Conservation (phyloP, 2,797 vertebrate genomes). For the Acanthurus tractus region DNA sequence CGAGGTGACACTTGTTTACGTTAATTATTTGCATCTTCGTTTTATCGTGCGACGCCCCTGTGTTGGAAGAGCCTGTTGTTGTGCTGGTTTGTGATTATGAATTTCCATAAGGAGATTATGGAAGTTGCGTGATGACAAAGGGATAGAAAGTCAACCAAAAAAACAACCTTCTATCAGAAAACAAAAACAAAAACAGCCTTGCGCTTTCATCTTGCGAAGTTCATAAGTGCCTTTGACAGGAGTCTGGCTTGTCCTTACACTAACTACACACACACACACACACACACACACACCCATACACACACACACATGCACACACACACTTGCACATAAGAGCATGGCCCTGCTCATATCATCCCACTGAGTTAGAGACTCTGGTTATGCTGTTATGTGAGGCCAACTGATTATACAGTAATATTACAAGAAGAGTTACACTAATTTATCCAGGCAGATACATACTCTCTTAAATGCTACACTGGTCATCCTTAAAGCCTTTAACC, state of each 20-base stretch:
- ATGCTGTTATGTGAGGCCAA: conserved; percentile 3
- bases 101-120: conserved; percentile 81
- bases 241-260: conserved; percentile 51
- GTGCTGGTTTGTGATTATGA: conserved; percentile 57
- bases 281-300: conserved; percentile 9
- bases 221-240: conserved; percentile 68
- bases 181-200: conserved; percentile 30
- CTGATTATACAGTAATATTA: background rate
- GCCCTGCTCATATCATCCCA: conserved; percentile 1
- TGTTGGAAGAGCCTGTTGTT: conserved; percentile 30
- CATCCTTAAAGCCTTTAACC: background rate
- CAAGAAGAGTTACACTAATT: background rate
- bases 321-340: background rate
- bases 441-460: background rate
- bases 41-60: conserved; percentile 49
- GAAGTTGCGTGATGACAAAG: conserved; percentile 63
- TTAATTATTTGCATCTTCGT: conserved; percentile 75
- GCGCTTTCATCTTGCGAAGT: conserved; percentile 62
- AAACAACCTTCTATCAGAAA: conserved; percentile 30
- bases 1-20: conserved; percentile 69
- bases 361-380: background rate
- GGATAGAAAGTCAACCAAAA: conserved; percentile 47
- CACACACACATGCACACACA: background rate
- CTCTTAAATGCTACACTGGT: background rate
- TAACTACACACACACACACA: conserved; percentile 3